Evolutionary conservation across 2,888 invertebrate species (phyloP).

Genomic region (Cyclophora punctaria): DNA sequence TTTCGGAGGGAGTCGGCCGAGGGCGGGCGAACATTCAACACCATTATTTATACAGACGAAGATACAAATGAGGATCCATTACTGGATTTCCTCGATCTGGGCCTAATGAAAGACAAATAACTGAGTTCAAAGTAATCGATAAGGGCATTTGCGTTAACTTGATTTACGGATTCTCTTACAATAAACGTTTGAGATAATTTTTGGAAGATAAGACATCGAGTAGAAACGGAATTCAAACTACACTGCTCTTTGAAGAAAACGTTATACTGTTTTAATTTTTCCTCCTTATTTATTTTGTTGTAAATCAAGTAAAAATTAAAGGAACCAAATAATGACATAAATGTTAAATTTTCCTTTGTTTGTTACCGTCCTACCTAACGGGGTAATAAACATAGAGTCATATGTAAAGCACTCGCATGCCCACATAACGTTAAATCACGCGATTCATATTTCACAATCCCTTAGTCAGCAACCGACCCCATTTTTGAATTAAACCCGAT

Average conservation of each 20-base stretch:
- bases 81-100: slow-evolving; percentile 62
- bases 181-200: not conserved
- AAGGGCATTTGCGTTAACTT: slow-evolving; percentile 51
- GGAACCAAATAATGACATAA: too few relatives aligned
- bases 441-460: not conserved
- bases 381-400: too few relatives aligned
- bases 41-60: slow-evolving; percentile 60
- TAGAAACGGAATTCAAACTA: too few relatives aligned
- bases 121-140: slow-evolving; percentile 56
- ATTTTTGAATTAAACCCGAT: slow-evolving; percentile 48
- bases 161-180: slow-evolving; percentile 34
- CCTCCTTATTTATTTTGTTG: too few relatives aligned
- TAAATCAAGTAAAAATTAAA: too few relatives aligned
- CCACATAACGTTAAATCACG: too few relatives aligned
- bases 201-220: too few relatives aligned
- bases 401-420: too few relatives aligned
- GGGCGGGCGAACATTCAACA: slow-evolving; percentile 38
- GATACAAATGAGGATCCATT: slow-evolving; percentile 66
- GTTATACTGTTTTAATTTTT: too few relatives aligned
- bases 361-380: too few relatives aligned
- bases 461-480: slow-evolving; percentile 24
- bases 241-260: too few relatives aligned
- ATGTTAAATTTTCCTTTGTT: too few relatives aligned
- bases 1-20: slow-evolving; percentile 38
- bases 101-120: slow-evolving; percentile 66